A percentile compares a stretch with the other conserved stretches of the same genome.
Conservation (phyloP, 2,797 vertebrate species). For the Novumbra hubbsi region DNA sequence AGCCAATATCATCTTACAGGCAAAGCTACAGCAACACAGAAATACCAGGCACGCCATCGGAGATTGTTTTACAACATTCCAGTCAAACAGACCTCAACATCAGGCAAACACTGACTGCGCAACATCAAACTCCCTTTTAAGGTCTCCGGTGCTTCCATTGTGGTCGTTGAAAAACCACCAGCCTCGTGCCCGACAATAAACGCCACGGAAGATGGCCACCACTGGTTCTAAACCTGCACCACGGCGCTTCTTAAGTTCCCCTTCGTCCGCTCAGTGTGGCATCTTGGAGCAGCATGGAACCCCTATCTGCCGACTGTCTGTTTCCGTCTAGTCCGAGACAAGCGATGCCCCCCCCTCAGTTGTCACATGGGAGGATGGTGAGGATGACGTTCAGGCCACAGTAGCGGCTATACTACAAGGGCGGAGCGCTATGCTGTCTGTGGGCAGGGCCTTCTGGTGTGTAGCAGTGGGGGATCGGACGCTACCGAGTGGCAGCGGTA, state of each 20-base stretch:
- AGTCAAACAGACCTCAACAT: too few relatives aligned
- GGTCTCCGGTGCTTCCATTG: not conserved
- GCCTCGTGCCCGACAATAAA: not conserved
- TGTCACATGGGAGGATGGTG: not conserved
- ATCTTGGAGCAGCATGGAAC: not conserved
- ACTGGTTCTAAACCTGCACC: not conserved
- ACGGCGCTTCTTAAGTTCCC: not conserved
- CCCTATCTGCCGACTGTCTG: too few relatives aligned
- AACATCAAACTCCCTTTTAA: not conserved
- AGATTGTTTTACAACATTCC: not conserved
- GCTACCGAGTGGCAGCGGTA: constrained; percentile 19
- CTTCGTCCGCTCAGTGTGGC: not conserved
- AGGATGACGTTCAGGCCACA: not conserved
- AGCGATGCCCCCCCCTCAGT: not conserved
- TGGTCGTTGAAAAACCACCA: not conserved
- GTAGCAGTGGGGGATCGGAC: constrained; percentile 21
- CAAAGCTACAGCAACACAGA: not conserved
- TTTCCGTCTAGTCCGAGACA: not conserved
- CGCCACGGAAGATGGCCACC: not conserved
- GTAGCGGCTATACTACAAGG: not conserved
- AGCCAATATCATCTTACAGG: constrained; percentile 1
- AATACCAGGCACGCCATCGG: not conserved
- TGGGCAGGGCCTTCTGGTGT: not conserved
- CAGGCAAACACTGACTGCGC: too few relatives aligned
- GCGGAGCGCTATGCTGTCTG: not conserved